Evolutionary conservation across 2,888 invertebrate genomes (phyloP), one percentile per base, ranked within the genome.

Genomic region (Ochropleura plecta): DNA sequence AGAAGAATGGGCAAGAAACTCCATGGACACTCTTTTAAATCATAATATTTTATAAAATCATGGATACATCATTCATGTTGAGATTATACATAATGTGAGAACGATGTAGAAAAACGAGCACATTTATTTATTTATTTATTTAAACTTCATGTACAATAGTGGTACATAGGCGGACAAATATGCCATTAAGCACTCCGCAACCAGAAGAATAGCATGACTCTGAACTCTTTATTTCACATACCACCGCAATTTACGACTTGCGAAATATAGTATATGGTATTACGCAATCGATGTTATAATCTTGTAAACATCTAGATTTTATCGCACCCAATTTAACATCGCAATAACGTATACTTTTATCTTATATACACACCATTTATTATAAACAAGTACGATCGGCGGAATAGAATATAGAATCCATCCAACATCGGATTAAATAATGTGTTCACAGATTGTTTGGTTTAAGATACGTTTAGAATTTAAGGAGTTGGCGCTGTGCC

Each of bases 401-500:
- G 59, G 63, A 66, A 78, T 46, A 77, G 70, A 76, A 71, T 76
- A 77, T 57, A 79, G 70, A 83, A 76, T 72, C 67, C 64, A 53
- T 64, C 70, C 82, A 75, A 66, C 76, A 75, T 74, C 75, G 60
- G 87, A 88, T 88, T 88, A 90, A 93, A 92, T 91, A 92, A 91
- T 91, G 89, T 88, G 92, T 92, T 93, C 91, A 90, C 92, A 93
- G 91, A 90, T 89, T 92, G 91, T 93, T 94, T 92, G 90, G 90
- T 90, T 92, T 92, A 90, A 90, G 89, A 92, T 91, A 91, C 90
- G 92, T 92, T 91, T 89, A 89, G 90, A 89, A 89, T 92, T 90
- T 89, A 89, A 91, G 88, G 88, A 92, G 89, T 93, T 96, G 96
- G 95, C 92, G 75, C 82, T 65, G 82, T 86, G 95, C 96, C 96